Evolutionary conservation across 2,113 vertebrate species (phyloP).

Genomic region (Podarcis cretensis): DNA sequence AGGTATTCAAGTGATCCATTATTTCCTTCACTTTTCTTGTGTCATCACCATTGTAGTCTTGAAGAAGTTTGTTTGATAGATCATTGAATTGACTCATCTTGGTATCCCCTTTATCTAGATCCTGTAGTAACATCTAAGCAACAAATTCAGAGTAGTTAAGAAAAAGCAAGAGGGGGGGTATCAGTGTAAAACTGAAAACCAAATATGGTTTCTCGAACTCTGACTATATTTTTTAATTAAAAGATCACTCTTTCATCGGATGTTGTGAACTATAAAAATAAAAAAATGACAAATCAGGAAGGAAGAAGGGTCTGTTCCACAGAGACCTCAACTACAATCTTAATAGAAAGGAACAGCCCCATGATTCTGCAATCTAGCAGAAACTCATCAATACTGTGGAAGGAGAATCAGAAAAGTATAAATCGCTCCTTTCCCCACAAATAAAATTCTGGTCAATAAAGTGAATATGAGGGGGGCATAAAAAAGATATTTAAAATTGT

Average conservation of each 20-base stretch:
- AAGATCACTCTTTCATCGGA: background rate
- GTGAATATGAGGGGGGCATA: too few relatives aligned
- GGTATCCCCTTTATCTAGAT: slow-evolving; percentile 85
- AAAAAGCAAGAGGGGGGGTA: background rate
- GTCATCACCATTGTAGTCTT: slow-evolving; percentile 89
- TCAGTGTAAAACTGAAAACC: slow-evolving; percentile 17
- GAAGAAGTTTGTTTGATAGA: slow-evolving; percentile 88
- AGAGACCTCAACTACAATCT: background rate
- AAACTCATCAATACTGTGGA: background rate
- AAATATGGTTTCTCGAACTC: background rate
- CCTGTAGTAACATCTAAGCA: slow-evolving; percentile 85
- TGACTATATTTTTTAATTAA: background rate
- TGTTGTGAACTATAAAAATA: background rate
- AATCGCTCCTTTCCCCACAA: background rate
- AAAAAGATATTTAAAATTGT: too few relatives aligned
- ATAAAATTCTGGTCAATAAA: background rate
- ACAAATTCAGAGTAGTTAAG: slow-evolving; percentile 31
- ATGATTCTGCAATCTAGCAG: background rate
- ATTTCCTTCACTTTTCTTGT: slow-evolving; percentile 92
- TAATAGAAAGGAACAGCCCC: background rate
- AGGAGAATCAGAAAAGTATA: background rate
- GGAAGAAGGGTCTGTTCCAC: background rate
- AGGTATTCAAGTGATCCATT: slow-evolving; percentile 83
- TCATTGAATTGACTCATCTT: slow-evolving; percentile 86
- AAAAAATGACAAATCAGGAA: background rate